Percentiles rank a stretch among this genome's conserved stretches.
phyloP scores from a whole-genome alignment of 2,113 vertebrate genomes.

The Cyprinodon brontotheroides region DNA sequence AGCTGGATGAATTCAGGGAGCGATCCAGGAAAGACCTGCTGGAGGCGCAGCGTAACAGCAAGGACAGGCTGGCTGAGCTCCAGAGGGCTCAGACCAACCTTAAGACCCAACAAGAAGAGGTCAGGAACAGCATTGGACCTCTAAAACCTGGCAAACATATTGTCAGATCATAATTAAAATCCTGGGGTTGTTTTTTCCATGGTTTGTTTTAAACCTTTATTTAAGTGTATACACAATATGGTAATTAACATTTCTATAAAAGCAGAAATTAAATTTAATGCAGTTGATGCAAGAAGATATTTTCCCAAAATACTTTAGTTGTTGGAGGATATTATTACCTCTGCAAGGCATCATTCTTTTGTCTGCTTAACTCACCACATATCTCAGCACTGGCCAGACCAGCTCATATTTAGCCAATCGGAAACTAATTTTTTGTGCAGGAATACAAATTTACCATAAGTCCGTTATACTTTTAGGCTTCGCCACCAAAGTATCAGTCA shows the following conservation, averaged over 20 bases:
- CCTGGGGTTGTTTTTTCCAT: no score
- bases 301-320: neutral
- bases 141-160: neutral
- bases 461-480: no score
- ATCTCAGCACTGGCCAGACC: neutral
- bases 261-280: no score
- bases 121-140: constrained; percentile 52
- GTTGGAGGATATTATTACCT: neutral
- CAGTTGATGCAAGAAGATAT: no score
- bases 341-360: neutral
- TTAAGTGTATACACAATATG: no score
- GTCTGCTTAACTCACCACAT: neutral
- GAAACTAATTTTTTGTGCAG: no score
- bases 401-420: neutral
- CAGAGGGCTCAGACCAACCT: constrained; percentile 84
- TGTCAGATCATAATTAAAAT: no score
- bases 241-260: no score
- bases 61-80: constrained; percentile 85
- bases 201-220: no score
- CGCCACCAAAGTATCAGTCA: no score
- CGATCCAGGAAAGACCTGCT: constrained; percentile 86
- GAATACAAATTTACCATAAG: no score
- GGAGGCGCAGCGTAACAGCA: constrained; percentile 86
- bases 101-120: constrained; percentile 89
- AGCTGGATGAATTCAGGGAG: constrained; percentile 91